Evolutionary conservation across 2,113 vertebrate species (phyloP).

Genomic region (Spermophilus dauricus): DNA sequence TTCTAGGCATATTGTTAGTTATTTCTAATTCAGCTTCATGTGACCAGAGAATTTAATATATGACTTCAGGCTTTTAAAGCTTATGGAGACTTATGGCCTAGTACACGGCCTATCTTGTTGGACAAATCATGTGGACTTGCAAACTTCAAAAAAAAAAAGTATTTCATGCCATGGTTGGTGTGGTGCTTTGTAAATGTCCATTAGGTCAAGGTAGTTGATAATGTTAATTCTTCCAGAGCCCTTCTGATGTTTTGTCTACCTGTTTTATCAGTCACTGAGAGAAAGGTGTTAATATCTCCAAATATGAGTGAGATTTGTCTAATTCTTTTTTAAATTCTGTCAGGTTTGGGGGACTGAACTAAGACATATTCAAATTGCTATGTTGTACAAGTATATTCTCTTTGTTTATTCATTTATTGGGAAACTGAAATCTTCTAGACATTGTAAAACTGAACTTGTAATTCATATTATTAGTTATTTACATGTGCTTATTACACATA

Average conservation of each 20-base stretch:
- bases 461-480: background rate
- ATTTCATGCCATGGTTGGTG: background rate
- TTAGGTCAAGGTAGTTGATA: background rate
- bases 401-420: background rate
- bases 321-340: constrained; percentile 19
- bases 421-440: background rate
- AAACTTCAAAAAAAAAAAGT: background rate
- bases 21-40: background rate
- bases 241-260: background rate
- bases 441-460: constrained; percentile 1
- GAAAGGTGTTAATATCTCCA: background rate
- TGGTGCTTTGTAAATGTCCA: background rate
- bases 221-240: background rate
- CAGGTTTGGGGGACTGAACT: background rate
- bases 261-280: background rate
- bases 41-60: background rate
- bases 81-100: background rate
- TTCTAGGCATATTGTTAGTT: background rate
- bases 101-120: background rate
- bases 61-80: background rate
- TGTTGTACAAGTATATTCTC: background rate
- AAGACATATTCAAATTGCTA: background rate
- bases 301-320: background rate
- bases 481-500: background rate
- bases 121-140: background rate